phyloP scores from a whole-genome alignment of 2,797 vertebrate species.

The Agapornis canus region DNA sequence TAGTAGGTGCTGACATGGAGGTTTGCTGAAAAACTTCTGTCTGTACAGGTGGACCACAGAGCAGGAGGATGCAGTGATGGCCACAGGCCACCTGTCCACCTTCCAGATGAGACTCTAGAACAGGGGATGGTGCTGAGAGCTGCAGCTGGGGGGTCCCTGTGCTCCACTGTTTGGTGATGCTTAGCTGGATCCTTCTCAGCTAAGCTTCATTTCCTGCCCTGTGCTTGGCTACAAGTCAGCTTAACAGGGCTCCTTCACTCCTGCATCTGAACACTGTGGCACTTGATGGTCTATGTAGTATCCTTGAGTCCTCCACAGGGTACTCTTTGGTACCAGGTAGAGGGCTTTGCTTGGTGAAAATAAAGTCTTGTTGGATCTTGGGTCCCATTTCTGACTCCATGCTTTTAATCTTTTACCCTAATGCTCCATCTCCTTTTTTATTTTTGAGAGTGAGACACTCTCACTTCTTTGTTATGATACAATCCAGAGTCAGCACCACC shows the following conservation, averaged over 20 bases:
- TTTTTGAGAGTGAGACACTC: not conserved
- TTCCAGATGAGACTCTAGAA: not conserved
- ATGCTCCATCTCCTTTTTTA: not conserved
- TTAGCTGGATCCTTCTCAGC: not conserved
- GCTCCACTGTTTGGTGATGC: not conserved
- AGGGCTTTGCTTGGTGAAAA: not conserved
- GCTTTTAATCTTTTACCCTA: not conserved
- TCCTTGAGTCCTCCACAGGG: not conserved
- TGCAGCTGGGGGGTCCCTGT: not conserved
- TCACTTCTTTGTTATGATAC: not conserved
- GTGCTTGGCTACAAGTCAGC: not conserved
- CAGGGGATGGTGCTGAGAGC: not conserved
- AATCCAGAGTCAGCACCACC: not conserved
- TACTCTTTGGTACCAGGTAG: not conserved
- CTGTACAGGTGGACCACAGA: not conserved
- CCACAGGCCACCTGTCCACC: rapidly evolving
- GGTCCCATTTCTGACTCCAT: not conserved
- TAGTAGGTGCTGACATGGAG: not conserved
- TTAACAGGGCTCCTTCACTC: not conserved
- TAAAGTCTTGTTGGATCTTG: not conserved
- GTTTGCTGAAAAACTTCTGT: not conserved
- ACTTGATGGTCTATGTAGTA: too few relatives aligned
- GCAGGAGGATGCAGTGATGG: not conserved
- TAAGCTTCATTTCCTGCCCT: not conserved
- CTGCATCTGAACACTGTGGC: not conserved